A percentile compares a stretch with the other conserved stretches of the same genome.
These are phyloP conservation scores for Aplodontia rufa DNA, from an alignment of 2,113 vertebrate species.

Conservation along the genomic window DNA sequence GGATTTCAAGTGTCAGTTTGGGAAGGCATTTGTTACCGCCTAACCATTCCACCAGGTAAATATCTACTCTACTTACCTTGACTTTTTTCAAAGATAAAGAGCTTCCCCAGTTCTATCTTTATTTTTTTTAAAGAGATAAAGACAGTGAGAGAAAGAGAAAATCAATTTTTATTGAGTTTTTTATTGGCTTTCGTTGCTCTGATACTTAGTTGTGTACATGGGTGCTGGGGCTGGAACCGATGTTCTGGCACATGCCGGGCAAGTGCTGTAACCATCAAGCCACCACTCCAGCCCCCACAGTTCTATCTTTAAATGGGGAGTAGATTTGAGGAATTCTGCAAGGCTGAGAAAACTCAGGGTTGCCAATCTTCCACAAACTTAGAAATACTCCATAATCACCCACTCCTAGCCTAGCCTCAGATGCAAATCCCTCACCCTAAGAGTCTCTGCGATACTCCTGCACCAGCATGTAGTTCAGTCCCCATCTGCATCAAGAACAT, in stretches of 20 bases:
- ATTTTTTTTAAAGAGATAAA: too few relatives aligned
- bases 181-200: too few relatives aligned
- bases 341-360: background rate
- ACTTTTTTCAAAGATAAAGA: background rate
- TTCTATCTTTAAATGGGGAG: background rate
- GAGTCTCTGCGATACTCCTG: background rate
- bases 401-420: background rate
- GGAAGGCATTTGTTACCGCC: background rate
- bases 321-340: background rate
- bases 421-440: background rate
- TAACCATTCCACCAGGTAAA: background rate
- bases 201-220: too few relatives aligned
- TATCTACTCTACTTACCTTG: background rate
- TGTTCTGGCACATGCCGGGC: too few relatives aligned
- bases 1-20: background rate
- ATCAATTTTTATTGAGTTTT: too few relatives aligned
- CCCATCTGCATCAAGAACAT: background rate
- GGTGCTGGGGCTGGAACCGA: too few relatives aligned
- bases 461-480: background rate
- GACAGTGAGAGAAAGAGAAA: too few relatives aligned
- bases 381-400: background rate
- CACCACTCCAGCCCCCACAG: too few relatives aligned
- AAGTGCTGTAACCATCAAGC: too few relatives aligned
- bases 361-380: background rate
- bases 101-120: too few relatives aligned